Conservation (phyloP, 1,140 invertebrate species). For the Dermatophagoides farinae region DNA sequence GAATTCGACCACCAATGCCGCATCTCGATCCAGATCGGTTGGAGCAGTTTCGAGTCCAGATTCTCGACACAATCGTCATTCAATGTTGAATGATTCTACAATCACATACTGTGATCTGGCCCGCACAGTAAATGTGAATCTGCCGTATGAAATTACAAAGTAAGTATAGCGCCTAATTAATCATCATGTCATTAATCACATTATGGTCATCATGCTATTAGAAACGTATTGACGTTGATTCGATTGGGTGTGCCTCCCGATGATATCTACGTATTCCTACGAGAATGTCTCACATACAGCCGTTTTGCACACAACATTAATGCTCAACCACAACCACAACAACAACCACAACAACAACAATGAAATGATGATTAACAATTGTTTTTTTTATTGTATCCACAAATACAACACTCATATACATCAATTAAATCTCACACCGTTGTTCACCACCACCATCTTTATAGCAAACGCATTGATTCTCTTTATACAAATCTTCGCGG, state of each 20-base stretch:
- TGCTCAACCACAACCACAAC: background rate
- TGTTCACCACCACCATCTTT: background rate
- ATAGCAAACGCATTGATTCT: background rate
- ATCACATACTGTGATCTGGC: background rate
- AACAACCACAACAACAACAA: too few species aligned
- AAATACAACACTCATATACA: background rate
- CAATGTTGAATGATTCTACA: background rate
- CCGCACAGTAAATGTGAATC: background rate
- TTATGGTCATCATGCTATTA: background rate
- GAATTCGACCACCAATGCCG: too few species aligned
- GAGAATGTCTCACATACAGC: background rate
- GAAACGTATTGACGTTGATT: background rate
- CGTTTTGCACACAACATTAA: background rate
- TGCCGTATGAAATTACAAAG: background rate
- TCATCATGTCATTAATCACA: background rate
- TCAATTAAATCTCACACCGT: background rate
- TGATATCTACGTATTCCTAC: background rate
- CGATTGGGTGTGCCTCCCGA: background rate
- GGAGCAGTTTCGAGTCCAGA: too few species aligned
- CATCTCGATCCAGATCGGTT: too few species aligned
- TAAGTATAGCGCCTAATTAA: background rate
- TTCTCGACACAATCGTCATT: too few species aligned
- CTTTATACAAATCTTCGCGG: background rate
- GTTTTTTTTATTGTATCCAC: background rate
- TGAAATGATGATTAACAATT: background rate